These are phyloP conservation scores for Phenganax subtilis DNA, from an alignment of 92 coral and sea anemone species.

Conservation along the genomic window DNA sequence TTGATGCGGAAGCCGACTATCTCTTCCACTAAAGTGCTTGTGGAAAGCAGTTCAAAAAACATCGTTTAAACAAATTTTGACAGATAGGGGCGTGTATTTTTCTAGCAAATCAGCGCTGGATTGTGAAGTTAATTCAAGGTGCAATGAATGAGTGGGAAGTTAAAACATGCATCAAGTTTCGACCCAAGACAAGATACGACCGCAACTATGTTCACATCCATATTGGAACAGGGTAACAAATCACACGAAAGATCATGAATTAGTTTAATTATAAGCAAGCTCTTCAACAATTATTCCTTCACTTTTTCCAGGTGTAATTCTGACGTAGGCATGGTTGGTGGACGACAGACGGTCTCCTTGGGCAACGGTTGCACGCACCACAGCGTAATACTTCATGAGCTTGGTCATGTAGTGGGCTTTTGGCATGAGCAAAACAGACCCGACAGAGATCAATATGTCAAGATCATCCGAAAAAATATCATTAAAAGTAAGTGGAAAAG, in stretches of 20 bases:
- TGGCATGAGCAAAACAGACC: conserved; percentile 98
- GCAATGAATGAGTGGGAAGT: conserved; percentile 74
- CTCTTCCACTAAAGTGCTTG: too few species aligned
- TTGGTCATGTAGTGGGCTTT: conserved; percentile 87
- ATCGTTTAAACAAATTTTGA: not conserved
- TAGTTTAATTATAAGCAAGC: not conserved
- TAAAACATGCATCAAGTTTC: conserved; percentile 62
- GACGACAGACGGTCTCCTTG: conserved; percentile 75
- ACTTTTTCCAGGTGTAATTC: conserved; percentile 67
- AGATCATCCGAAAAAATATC: conserved; percentile 63
- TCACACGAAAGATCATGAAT: not conserved
- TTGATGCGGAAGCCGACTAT: too few species aligned
- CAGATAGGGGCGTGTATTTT: not conserved
- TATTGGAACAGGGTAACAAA: conserved; percentile 68
- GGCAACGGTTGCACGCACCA: conserved; percentile 85
- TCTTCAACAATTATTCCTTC: not conserved
- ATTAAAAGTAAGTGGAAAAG: conserved; percentile 56
- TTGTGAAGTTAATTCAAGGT: conserved; percentile 53
- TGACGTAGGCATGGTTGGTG: conserved; percentile 89
- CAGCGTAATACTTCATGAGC: conserved; percentile 83
- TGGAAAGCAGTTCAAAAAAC: not conserved
- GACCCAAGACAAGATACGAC: conserved; percentile 30
- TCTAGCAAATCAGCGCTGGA: conserved; percentile 44
- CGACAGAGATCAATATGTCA: conserved; percentile 73
- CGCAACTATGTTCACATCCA: conserved; percentile 73